phyloP scores from a whole-genome alignment of 2,113 vertebrate genomes.

The Panthera uncia region DNA sequence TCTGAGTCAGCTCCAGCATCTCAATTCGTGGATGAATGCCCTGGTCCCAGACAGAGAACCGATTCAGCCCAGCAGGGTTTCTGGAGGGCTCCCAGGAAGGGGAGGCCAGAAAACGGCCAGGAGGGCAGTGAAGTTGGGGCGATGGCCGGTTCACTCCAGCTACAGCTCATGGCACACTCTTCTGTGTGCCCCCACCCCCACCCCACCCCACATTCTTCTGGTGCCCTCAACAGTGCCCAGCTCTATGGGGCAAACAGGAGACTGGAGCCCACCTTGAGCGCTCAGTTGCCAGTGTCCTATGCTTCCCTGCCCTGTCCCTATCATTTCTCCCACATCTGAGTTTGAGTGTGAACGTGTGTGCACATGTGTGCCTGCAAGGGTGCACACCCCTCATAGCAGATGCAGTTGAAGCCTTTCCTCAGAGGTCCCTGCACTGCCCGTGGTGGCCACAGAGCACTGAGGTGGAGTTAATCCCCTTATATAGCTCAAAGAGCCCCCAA shows the following conservation, averaged over 20 bases:
- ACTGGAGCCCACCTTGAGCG: not conserved
- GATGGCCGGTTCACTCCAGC: constrained; percentile 45
- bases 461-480: not conserved
- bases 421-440: not conserved
- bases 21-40: constrained; percentile 45
- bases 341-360: not conserved
- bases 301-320: not conserved
- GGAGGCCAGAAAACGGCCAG: not conserved
- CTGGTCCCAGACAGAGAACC: constrained; percentile 59
- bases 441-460: not conserved
- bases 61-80: constrained; percentile 60
- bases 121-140: not conserved
- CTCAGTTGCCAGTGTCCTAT: not conserved
- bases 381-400: not conserved
- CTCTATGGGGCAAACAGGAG: not conserved
- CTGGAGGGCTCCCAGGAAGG: constrained; percentile 61
- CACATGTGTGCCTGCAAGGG: not conserved
- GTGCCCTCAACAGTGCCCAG: not conserved
- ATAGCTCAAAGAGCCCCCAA: not conserved
- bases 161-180: not conserved
- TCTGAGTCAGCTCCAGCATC: constrained; percentile 61
- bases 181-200: not conserved
- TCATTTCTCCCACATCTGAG: not conserved
- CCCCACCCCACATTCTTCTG: not conserved
- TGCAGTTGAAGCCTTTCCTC: not conserved